These are phyloP conservation scores for Pharmacophagus antenor DNA, from an alignment of 2,888 invertebrate genomes.

Conservation along the genomic window DNA sequence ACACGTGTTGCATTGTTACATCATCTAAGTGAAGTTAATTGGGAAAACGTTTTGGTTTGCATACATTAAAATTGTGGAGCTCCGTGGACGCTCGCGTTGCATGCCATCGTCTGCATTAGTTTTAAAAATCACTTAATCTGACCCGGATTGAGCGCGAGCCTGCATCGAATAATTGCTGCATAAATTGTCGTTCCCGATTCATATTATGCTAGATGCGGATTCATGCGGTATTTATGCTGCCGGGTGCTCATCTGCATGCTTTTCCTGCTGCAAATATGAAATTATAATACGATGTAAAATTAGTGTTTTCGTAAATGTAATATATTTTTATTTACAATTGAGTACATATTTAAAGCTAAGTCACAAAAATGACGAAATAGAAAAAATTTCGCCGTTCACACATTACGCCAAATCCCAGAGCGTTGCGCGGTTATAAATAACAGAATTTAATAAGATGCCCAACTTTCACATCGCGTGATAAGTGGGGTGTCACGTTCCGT, in stretches of 20 bases:
- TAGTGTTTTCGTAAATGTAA: too few relatives aligned
- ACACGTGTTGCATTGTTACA: not conserved
- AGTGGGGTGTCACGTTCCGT: conserved; percentile 75
- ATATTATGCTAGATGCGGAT: conserved; percentile 55
- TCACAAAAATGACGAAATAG: not conserved
- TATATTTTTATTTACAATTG: not conserved
- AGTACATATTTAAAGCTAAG: not conserved
- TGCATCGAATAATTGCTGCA: conserved; percentile 74
- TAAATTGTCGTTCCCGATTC: conserved; percentile 68
- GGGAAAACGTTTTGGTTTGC: conserved; percentile 32
- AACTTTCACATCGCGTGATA: conserved; percentile 72
- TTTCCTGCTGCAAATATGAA: not conserved
- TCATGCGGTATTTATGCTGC: conserved; percentile 30
- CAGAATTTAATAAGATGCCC: conserved; percentile 68
- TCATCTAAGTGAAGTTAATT: conserved; percentile 12
- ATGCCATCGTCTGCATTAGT: conserved; percentile 73
- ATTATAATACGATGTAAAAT: not conserved
- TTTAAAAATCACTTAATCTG: conserved; percentile 77
- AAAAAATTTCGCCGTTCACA: conserved; percentile 29
- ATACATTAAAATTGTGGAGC: conserved; percentile 67
- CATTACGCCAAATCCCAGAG: conserved; percentile 38
- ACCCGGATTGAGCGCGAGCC: conserved; percentile 71
- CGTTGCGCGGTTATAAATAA: conserved; percentile 60
- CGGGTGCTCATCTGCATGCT: conserved; percentile 1
- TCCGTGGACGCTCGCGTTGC: conserved; percentile 55